Base-by-base conservation (phyloP, 2,888 invertebrate genomes). In the Vesta saturnalis region DNA sequence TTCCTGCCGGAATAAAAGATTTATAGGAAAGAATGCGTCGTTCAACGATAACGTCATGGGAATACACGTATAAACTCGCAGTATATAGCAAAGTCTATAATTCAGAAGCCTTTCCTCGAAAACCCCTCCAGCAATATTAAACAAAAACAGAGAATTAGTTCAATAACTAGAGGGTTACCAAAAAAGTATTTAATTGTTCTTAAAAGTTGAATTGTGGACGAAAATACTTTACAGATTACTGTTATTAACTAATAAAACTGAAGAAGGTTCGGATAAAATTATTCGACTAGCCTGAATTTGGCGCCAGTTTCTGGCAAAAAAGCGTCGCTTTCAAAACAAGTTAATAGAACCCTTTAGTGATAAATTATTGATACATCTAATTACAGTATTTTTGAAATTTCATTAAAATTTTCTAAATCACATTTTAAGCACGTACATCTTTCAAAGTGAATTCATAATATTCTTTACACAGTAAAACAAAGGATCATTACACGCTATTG, bases 401-500 rank as follows among this genome's bases (percentile, higher is more conserved):
- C 30, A 30, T 56, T 14, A 60, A n/a, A n/a, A 46, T 54, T 39
- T 58, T 58, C 30, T 57, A 62, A 67, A 62, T 67, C 62, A 54
- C 59, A 60, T 67, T 67, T 67, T 62, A 62, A 62, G 54, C 67
- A 67, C 67, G 67, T 67, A 67, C 60, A 59, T 61, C 56, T 66
- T 66, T 60, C 60, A 22, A 14, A 58, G 59, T 67, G 58, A 62
- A 67, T 57, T 63, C 56, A 47, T 63, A 63, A 63, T 67, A 67
- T 67, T 67, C 61, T 62, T 62, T 62, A 58, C 59, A 67, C 54
- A 63, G 18, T 54, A 46, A 67, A 67, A 67, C 67, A 67, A 67
- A 67, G 67, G 67, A 67, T 67, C 67, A 67, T 67, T 67, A 67
- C 60, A 67, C 35, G 60, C 67, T 55, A 67, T 67, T 67, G 67